These are phyloP conservation scores for Lordiphosa stackelbergi DNA, from an alignment of 1,140 invertebrate genomes.

Conservation along the genomic window DNA sequence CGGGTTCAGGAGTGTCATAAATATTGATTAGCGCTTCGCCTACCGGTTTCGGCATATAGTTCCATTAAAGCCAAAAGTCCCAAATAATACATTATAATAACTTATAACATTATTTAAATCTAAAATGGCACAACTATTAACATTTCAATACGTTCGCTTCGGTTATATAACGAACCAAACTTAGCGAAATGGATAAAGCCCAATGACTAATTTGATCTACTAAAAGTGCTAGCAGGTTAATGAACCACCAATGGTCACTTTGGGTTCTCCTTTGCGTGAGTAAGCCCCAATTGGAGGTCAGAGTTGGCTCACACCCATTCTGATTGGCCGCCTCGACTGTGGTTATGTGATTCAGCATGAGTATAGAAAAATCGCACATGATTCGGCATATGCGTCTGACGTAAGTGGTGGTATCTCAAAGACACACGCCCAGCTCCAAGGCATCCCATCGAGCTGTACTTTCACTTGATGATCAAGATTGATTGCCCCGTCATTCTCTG, in stretches of 20 bases:
- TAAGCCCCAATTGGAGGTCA: constrained; percentile 1
- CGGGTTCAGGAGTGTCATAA: constrained; percentile 6
- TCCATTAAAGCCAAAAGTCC: constrained; percentile 7
- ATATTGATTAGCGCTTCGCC: constrained; percentile 11
- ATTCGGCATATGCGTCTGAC: background rate
- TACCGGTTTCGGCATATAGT: constrained; percentile 12
- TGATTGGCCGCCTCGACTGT: constrained; percentile 3
- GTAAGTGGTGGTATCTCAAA: constrained; percentile 5
- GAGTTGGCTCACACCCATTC: constrained; percentile 6
- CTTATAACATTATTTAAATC: constrained; percentile 10
- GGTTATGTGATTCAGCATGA: constrained; percentile 12
- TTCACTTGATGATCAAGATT: constrained; percentile 38
- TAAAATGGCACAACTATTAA: constrained; percentile 6
- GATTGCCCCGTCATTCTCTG: constrained; percentile 8
- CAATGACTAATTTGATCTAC: constrained; percentile 7
- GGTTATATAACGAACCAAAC: constrained; percentile 2
- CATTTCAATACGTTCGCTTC: constrained; percentile 11
- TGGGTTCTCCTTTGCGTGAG: constrained; percentile 1
- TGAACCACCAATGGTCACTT: constrained; percentile 4
- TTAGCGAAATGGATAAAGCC: background rate
- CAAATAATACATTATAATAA: constrained; percentile 7
- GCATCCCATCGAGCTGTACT: constrained; percentile 6
- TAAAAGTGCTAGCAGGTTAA: constrained; percentile 6
- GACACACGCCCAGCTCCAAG: constrained; percentile 6
- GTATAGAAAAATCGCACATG: constrained; percentile 9